These are phyloP conservation scores for Calephelis virginiensis DNA, from an alignment of 1,140 invertebrate genomes.

Conservation along the genomic window DNA sequence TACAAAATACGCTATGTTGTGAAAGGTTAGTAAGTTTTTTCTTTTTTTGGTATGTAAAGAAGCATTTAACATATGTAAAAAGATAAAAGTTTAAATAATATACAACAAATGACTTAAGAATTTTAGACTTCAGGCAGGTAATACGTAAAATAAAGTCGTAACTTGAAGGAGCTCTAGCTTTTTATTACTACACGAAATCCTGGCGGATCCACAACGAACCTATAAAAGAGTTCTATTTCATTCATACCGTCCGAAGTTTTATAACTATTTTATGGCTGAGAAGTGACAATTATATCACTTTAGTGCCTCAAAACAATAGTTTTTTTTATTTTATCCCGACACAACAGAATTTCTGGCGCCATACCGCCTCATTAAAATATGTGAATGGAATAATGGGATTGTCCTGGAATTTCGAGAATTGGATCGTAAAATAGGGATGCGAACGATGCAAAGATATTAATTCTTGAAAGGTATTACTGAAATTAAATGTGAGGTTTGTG, in stretches of 20 bases:
- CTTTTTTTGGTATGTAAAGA: too few relatives aligned
- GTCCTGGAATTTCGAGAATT: slow-evolving; percentile 14
- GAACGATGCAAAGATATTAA: not conserved
- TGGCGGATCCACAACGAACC: slow-evolving; percentile 26
- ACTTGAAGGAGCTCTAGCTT: not conserved
- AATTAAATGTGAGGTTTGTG: too few relatives aligned
- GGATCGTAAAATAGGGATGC: slow-evolving; percentile 13
- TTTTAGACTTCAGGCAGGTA: slow-evolving; percentile 20
- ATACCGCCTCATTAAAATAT: slow-evolving; percentile 15
- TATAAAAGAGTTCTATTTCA: slow-evolving; percentile 47
- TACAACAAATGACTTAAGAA: too few relatives aligned
- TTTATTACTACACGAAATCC: not conserved
- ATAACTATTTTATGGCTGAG: not conserved
- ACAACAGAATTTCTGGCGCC: slow-evolving; percentile 17
- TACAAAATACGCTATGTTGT: too few relatives aligned
- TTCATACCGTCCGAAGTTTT: slow-evolving; percentile 37
- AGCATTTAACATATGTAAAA: too few relatives aligned
- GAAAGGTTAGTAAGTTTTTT: too few relatives aligned
- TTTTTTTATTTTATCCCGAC: slow-evolving; percentile 20
- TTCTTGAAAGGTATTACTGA: too few relatives aligned
- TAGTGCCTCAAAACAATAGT: slow-evolving; percentile 13
- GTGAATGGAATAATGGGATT: slow-evolving; percentile 12
- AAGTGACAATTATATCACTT: slow-evolving; percentile 13
- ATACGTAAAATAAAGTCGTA: not conserved
- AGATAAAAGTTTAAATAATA: too few relatives aligned